These are phyloP conservation scores for Pyrocephalus nanus DNA, from an alignment of 2,797 vertebrate species.

Conservation along the genomic window DNA sequence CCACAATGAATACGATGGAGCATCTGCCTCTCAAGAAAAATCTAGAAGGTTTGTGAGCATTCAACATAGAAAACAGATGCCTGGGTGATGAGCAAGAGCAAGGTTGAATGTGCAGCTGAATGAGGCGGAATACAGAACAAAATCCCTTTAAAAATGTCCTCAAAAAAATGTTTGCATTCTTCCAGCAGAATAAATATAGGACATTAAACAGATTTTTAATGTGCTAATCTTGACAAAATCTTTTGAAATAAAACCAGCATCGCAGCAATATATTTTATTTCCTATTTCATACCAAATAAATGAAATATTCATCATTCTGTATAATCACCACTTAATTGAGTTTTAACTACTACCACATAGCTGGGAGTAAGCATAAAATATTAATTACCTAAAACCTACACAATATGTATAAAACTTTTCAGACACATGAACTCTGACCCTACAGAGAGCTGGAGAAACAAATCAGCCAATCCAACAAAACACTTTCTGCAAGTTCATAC, in stretches of 20 bases:
- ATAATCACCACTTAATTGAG: slow-evolving; percentile 24
- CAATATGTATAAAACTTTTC: neutral
- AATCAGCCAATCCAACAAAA: neutral
- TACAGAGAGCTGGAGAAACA: neutral
- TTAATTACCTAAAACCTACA: slow-evolving; percentile 1
- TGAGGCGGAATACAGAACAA: neutral
- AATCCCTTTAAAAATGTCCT: neutral
- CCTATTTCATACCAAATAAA: slow-evolving; percentile 2
- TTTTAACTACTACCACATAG: slow-evolving; percentile 19
- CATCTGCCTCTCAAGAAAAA: neutral
- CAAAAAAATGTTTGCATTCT: neutral
- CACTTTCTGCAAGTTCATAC: neutral
- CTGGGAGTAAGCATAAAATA: slow-evolving; percentile 10
- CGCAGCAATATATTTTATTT: neutral
- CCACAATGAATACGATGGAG: neutral
- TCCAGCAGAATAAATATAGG: neutral
- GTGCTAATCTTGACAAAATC: neutral
- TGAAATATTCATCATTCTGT: slow-evolving; percentile 5
- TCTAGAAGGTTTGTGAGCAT: neutral
- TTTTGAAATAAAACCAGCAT: neutral
- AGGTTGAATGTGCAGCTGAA: neutral
- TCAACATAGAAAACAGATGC: neutral
- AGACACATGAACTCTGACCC: neutral
- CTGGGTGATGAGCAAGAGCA: neutral
- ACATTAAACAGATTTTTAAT: neutral